Conservation (phyloP, 2,113 vertebrate species). For the Pipa parva region DNA sequence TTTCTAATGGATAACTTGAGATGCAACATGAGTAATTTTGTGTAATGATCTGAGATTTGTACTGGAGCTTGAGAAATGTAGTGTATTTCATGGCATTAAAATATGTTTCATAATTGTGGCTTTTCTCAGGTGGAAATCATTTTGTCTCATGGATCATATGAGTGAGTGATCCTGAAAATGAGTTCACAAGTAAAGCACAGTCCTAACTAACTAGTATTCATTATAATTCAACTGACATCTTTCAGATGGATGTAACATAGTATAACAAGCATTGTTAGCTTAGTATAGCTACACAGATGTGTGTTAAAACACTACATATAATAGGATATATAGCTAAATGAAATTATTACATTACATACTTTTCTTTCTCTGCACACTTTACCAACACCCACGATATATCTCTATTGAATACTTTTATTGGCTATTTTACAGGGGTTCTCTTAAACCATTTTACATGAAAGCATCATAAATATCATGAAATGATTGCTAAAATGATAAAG, state of each 20-base stretch:
- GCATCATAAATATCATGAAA: too few relatives aligned
- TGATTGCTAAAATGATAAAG: too few relatives aligned
- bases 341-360: too few relatives aligned
- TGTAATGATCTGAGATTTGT: conserved; percentile 26
- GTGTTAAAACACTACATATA: too few relatives aligned
- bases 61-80: conserved; percentile 20
- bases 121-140: conserved; percentile 31
- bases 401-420: too few relatives aligned
- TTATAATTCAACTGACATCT: conserved; percentile 10
- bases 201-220: conserved; percentile 28
- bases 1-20: conserved; percentile 11
- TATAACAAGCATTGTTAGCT: not conserved
- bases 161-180: conserved; percentile 34
- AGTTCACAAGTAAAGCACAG: conserved; percentile 24
- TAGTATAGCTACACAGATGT: too few relatives aligned
- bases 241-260: not conserved
- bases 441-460: too few relatives aligned
- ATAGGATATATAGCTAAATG: too few relatives aligned
- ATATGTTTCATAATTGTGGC: conserved; percentile 20
- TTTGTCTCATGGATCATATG: conserved; percentile 34
- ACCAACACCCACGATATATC: too few relatives aligned
- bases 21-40: conserved; percentile 27
- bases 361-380: too few relatives aligned
- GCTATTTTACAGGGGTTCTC: too few relatives aligned
- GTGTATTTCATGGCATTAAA: conserved; percentile 29